phyloP scores from a whole-genome alignment of 2,888 invertebrate species.

The Cheiracanthium punctorium region DNA sequence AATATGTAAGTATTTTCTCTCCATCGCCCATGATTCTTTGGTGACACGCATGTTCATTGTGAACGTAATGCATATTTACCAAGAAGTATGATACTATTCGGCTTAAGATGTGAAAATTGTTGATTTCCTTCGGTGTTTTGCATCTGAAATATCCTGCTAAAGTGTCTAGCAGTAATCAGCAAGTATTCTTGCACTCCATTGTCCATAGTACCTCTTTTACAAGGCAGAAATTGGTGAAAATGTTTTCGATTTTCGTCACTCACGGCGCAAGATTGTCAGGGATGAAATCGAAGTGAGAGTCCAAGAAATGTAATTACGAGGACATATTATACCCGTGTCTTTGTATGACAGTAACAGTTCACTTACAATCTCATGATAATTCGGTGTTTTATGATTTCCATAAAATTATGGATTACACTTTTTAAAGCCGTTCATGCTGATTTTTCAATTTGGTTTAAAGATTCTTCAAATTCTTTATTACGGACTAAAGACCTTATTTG shows the following conservation, averaged over 20 bases:
- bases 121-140: not conserved
- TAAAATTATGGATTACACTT: not conserved
- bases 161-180: not conserved
- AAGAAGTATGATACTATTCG: not conserved
- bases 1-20: not conserved
- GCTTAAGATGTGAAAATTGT: not conserved
- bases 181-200: not conserved
- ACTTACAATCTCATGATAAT: not conserved
- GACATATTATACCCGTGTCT: not conserved
- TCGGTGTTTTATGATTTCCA: too few species aligned
- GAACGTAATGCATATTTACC: not conserved
- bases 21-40: not conserved
- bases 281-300: not conserved
- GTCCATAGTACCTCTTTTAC: not conserved
- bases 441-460: not conserved
- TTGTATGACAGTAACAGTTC: not conserved
- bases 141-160: not conserved
- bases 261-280: not conserved
- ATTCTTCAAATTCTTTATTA: not conserved
- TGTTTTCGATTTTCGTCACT: not conserved
- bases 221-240: not conserved
- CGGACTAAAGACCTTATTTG: not conserved
- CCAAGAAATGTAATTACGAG: not conserved
- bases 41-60: not conserved
- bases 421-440: not conserved